These are phyloP conservation scores for Tympanuchus pallidicinctus DNA, from an alignment of 2,113 vertebrate species.

Conservation along the genomic window DNA sequence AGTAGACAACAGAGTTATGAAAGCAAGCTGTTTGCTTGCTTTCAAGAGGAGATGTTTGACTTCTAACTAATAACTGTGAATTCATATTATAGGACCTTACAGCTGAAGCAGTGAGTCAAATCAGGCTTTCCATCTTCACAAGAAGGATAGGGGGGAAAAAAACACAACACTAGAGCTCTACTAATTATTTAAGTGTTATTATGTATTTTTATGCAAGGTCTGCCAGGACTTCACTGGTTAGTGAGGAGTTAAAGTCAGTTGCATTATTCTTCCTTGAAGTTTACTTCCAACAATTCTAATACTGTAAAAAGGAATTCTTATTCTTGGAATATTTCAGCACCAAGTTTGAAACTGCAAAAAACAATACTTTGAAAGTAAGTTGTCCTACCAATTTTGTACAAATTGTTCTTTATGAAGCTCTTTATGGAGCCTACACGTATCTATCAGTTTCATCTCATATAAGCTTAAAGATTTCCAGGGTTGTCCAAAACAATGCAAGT, in stretches of 20 bases:
- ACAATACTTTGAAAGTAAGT: neutral
- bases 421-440: neutral
- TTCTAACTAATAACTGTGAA: neutral
- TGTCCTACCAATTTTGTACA: neutral
- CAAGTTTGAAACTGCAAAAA: neutral
- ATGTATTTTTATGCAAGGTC: neutral
- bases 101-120: neutral
- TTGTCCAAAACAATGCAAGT: slow-evolving; percentile 15
- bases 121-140: neutral
- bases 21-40: neutral
- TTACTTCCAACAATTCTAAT: neutral
- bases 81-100: neutral
- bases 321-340: neutral
- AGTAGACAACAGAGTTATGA: neutral
- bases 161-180: neutral
- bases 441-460: neutral
- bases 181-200: neutral
- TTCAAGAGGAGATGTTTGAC: neutral
- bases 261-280: neutral
- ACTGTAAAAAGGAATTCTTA: neutral
- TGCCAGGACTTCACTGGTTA: neutral
- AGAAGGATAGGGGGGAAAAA: neutral
- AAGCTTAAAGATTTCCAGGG: slow-evolving; percentile 14
- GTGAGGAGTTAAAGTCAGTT: neutral
- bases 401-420: neutral